Percentiles rank a stretch among this genome's conserved stretches.
These are phyloP conservation scores for Tylochromis polylepis DNA, from an alignment of 2,113 vertebrate species.

Conservation along the genomic window DNA sequence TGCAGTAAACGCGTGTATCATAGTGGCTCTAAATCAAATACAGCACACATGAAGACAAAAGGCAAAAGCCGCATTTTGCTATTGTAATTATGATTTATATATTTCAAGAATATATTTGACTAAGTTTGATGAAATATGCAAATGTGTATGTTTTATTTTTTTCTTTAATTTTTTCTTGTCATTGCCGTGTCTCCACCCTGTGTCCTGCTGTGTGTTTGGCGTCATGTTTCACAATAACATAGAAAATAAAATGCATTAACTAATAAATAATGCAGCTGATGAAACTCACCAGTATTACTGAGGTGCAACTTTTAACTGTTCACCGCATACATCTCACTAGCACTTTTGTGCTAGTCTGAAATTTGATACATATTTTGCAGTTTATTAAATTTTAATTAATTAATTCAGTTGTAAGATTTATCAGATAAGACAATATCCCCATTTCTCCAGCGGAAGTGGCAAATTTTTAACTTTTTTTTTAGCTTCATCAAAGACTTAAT, in stretches of 20 bases:
- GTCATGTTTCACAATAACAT: neutral
- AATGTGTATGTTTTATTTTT: neutral
- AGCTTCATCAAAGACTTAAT: neutral
- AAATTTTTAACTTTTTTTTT: neutral
- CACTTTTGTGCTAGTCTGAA: neutral
- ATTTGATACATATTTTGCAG: neutral
- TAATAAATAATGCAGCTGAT: neutral
- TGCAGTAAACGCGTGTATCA: neutral
- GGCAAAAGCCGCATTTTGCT: neutral
- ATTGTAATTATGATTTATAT: neutral
- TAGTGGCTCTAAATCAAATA: neutral
- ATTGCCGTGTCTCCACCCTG: rapidly evolving
- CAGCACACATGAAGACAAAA: neutral
- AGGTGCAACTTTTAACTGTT: neutral
- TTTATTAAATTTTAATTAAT: too few species aligned
- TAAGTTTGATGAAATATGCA: neutral
- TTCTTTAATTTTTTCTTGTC: neutral
- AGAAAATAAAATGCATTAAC: neutral
- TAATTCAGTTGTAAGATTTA: neutral
- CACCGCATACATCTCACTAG: too few species aligned
- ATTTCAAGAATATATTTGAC: neutral
- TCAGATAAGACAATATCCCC: neutral
- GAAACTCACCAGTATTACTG: neutral
- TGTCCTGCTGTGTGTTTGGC: neutral
- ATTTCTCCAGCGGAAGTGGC: neutral